A percentile compares a stretch with the other conserved stretches of the same genome.
Evolutionary conservation across 2,113 vertebrate species (phyloP).

Genomic region (Onychostoma macrolepis): DNA sequence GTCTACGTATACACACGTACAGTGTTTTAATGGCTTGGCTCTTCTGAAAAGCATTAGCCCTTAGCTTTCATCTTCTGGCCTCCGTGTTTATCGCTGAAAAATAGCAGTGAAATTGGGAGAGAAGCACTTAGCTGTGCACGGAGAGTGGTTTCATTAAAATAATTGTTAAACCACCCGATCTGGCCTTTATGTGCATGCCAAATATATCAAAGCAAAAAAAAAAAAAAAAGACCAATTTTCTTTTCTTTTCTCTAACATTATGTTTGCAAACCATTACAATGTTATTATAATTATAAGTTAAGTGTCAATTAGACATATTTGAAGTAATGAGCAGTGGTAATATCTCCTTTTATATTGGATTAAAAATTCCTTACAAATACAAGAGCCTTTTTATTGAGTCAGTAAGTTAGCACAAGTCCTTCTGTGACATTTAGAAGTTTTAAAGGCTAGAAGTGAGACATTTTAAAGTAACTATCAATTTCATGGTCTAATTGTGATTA

Average conservation of each 20-base stretch:
- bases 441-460: background rate
- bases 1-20: background rate
- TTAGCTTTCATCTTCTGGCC: constrained; percentile 40
- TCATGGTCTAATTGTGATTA: constrained; percentile 15
- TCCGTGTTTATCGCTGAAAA: constrained; percentile 27
- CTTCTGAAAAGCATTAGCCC: constrained; percentile 44
- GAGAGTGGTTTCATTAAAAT: constrained; percentile 16
- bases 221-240: background rate
- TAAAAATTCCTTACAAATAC: background rate
- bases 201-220: background rate
- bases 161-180: constrained; percentile 10
- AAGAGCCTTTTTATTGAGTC: background rate
- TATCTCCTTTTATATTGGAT: background rate
- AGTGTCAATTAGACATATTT: background rate
- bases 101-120: constrained; percentile 2
- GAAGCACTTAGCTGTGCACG: constrained; percentile 2
- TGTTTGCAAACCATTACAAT: too few relatives aligned
- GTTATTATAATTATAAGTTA: background rate
- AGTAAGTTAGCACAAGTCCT: background rate
- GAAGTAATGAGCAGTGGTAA: background rate
- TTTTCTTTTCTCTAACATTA: background rate
- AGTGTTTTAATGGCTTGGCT: constrained; percentile 29
- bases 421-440: background rate
- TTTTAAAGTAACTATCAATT: background rate
- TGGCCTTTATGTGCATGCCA: background rate